Percentiles rank a stretch among this genome's conserved stretches.
Evolutionary conservation across 2,888 invertebrate species (phyloP).

Genomic region (Strigamia maritima): DNA sequence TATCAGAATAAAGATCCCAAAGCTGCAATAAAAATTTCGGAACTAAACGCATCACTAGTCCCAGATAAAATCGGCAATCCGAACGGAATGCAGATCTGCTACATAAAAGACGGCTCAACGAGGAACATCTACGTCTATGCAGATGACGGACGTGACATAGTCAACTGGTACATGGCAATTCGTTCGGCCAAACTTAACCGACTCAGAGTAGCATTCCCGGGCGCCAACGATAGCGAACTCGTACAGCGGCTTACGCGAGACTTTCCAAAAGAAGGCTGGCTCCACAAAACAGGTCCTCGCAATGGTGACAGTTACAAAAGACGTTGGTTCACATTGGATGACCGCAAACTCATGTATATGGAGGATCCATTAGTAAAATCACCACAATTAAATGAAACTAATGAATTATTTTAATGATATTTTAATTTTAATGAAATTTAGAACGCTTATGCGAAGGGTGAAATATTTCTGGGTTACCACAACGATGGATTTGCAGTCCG

Average conservation of each 20-base stretch:
- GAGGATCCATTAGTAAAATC: conserved; percentile 68
- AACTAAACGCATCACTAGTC: conserved; percentile 78
- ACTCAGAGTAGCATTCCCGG: conserved; percentile 78
- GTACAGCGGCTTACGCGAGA: conserved; percentile 71
- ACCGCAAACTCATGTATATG: conserved; percentile 88
- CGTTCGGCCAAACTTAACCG: conserved; percentile 79
- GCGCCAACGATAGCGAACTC: conserved; percentile 50
- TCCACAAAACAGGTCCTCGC: conserved; percentile 84
- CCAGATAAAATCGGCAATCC: conserved; percentile 74
- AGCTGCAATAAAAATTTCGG: conserved; percentile 73
- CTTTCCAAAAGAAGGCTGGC: conserved; percentile 80
- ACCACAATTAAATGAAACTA: background rate
- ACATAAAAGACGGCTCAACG: conserved; percentile 78
- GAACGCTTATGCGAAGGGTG: conserved; percentile 78
- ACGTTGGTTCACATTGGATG: conserved; percentile 84
- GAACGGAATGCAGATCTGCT: conserved; percentile 80
- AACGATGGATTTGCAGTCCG: conserved; percentile 72
- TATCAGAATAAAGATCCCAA: conserved; percentile 68
- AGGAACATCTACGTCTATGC: conserved; percentile 83
- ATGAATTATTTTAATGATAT: background rate
- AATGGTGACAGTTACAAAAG: conserved; percentile 76
- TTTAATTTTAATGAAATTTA: background rate
- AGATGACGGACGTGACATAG: conserved; percentile 72
- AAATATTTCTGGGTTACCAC: conserved; percentile 78
- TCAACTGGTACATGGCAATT: conserved; percentile 80